Evolutionary conservation across 1,140 invertebrate genomes (phyloP).

Genomic region (Drosophila repletoides): DNA sequence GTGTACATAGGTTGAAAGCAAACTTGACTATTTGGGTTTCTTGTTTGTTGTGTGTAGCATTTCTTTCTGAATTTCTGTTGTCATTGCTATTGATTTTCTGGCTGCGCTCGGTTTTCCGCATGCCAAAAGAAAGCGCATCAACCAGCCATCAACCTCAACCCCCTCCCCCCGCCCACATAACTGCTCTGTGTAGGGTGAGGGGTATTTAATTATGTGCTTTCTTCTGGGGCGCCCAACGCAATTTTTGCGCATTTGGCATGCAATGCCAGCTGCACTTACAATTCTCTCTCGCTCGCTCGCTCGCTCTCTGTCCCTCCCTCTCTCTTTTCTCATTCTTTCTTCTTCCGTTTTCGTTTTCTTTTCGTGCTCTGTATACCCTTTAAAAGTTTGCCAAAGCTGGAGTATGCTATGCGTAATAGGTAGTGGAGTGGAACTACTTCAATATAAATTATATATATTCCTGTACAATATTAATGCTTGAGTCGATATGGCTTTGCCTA

Average conservation of each 20-base stretch:
- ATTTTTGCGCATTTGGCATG: slow-evolving; percentile 73
- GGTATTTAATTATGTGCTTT: not conserved
- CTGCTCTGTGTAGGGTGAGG: too few species aligned
- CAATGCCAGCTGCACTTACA: slow-evolving; percentile 24
- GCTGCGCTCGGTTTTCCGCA: slow-evolving; percentile 17
- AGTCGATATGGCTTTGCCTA: too few species aligned
- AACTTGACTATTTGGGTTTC: not conserved
- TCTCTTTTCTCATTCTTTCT: not conserved
- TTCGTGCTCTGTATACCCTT: too few species aligned
- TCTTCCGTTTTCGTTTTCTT: too few species aligned
- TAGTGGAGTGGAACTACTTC: too few species aligned
- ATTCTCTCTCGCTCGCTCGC: not conserved
- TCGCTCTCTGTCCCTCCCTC: not conserved
- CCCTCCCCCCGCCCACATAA: too few species aligned
- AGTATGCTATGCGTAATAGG: too few species aligned
- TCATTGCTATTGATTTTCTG: slow-evolving; percentile 33
- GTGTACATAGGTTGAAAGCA: not conserved
- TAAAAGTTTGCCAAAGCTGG: too few species aligned
- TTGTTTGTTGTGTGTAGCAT: not conserved
- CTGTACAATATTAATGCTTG: too few species aligned
- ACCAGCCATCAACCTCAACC: too few species aligned
- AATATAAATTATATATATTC: too few species aligned
- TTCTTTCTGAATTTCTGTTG: not conserved
- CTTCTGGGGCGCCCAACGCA: slow-evolving; percentile 44
- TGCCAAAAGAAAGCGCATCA: slow-evolving; percentile 10